Evolutionary conservation across 2,113 vertebrate species (phyloP).

Genomic region (Cheilinus undulatus): DNA sequence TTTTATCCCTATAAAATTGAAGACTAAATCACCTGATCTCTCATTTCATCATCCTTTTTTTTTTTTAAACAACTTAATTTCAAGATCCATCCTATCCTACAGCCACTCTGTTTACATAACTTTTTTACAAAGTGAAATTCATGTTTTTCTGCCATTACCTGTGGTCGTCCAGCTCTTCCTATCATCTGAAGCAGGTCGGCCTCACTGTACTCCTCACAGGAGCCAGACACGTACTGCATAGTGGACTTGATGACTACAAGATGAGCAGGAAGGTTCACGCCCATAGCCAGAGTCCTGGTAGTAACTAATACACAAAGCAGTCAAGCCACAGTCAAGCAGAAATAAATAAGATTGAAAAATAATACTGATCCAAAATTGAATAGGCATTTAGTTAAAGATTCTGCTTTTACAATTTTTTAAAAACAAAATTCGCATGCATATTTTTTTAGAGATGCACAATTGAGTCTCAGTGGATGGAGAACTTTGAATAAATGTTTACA

Average conservation of each 20-base stretch:
- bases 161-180: conserved; percentile 96
- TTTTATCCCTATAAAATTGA: too few species aligned
- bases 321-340: conserved; percentile 2
- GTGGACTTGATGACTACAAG: conserved; percentile 98
- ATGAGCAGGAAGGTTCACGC: conserved; percentile 97
- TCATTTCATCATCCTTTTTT: too few species aligned
- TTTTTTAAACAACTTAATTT: too few species aligned
- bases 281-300: conserved; percentile 97
- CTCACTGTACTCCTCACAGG: conserved; percentile 96
- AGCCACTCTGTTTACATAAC: too few species aligned
- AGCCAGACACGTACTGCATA: conserved; percentile 92
- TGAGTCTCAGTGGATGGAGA: neutral
- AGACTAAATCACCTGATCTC: too few species aligned
- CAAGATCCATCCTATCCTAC: too few species aligned
- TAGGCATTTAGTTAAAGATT: neutral
- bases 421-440: neutral
- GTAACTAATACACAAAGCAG: conserved; percentile 87
- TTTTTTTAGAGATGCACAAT: neutral
- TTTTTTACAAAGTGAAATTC: too few species aligned
- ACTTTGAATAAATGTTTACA: neutral
- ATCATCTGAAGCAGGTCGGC: conserved; percentile 98
- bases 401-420: neutral
- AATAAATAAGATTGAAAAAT: neutral
- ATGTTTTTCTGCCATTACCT: conserved; percentile 80
- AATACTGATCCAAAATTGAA: neutral